phyloP scores from a whole-genome alignment of 1,140 invertebrate genomes.

The Heliconius melpomene region DNA sequence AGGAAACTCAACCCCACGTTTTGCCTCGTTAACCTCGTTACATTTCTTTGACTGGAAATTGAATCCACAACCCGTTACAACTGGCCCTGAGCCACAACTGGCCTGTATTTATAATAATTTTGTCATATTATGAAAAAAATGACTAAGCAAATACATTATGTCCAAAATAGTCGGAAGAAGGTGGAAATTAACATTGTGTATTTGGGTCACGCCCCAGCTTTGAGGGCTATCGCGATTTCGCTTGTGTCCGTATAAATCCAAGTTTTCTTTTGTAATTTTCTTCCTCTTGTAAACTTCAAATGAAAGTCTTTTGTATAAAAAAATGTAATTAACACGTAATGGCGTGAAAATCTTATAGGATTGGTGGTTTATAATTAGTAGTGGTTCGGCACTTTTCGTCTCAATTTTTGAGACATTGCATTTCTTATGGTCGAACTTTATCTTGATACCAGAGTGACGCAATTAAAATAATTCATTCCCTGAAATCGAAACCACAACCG shows the following conservation, averaged over 20 bases:
- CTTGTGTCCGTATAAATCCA: constrained; percentile 10
- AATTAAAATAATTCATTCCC: background rate
- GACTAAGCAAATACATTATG: background rate
- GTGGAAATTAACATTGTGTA: constrained; percentile 14
- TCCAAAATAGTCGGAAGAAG: background rate
- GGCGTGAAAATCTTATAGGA: background rate
- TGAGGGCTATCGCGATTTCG: constrained; percentile 20
- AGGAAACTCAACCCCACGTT: background rate
- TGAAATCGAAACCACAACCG: background rate
- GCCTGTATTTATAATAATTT: background rate
- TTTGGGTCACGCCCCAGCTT: constrained; percentile 20
- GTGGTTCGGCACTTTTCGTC: background rate
- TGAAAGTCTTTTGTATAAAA: constrained; percentile 2
- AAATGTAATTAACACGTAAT: background rate
- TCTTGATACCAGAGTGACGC: background rate
- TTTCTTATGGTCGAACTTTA: background rate
- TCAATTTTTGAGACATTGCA: background rate
- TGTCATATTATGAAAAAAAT: background rate
- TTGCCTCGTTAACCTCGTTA: too few species aligned
- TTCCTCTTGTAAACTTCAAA: constrained; percentile 2
- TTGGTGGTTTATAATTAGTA: background rate
- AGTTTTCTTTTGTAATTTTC: constrained; percentile 14
- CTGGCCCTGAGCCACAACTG: background rate
- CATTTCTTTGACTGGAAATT: background rate
- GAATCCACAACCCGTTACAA: background rate